These are phyloP conservation scores for Phania funesta DNA, from an alignment of 2,888 invertebrate genomes.

Conservation along the genomic window DNA sequence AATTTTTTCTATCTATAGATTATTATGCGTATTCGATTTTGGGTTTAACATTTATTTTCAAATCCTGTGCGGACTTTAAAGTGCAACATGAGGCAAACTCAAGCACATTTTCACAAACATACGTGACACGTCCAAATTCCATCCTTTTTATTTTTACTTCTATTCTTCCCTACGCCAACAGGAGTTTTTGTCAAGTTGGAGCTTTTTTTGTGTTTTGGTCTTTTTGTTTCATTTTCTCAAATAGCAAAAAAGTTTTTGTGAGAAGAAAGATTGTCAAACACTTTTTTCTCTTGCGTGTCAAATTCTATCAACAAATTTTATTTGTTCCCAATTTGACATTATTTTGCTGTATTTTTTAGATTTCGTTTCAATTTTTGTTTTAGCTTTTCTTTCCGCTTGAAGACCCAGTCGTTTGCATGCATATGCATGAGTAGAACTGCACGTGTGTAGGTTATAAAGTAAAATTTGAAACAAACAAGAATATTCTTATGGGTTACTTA, in stretches of 20 bases:
- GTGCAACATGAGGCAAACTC: slow-evolving; percentile 30
- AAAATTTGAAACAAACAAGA: too few species aligned
- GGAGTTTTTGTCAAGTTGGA: not conserved
- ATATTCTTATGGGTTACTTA: too few species aligned
- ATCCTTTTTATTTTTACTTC: not conserved
- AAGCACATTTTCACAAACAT: slow-evolving; percentile 10
- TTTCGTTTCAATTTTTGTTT: not conserved
- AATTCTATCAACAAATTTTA: slow-evolving; percentile 20
- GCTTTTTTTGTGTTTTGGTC: not conserved
- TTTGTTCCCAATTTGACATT: slow-evolving; percentile 12
- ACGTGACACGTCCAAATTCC: slow-evolving; percentile 41
- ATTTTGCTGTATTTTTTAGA: not conserved
- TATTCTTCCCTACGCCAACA: not conserved
- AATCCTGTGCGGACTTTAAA: not conserved
- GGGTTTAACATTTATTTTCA: not conserved
- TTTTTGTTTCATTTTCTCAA: not conserved
- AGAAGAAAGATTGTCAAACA: not conserved
- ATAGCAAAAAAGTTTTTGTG: not conserved
- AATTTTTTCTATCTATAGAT: not conserved
- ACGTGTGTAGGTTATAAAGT: too few species aligned
- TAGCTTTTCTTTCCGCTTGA: not conserved
- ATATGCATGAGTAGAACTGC: not conserved
- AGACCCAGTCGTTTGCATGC: not conserved
- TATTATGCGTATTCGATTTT: slow-evolving; percentile 31
- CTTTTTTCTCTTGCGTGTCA: slow-evolving; percentile 9